Base-by-base conservation (phyloP, 1,140 invertebrate species). In the Phthorimaea operculella region DNA sequence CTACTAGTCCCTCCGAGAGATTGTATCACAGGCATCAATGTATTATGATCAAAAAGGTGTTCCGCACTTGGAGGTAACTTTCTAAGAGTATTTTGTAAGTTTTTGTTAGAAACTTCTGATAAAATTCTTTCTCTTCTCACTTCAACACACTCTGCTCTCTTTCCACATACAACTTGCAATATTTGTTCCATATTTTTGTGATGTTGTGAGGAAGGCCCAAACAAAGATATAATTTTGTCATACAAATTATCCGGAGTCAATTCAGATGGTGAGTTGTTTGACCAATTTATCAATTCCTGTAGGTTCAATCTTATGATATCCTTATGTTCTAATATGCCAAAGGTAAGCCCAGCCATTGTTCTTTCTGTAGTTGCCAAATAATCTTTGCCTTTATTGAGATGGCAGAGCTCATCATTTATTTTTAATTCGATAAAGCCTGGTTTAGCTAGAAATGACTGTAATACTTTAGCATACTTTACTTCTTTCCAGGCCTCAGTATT, bases 11-110 rank as follows among this genome's bases (percentile, higher is more conserved):
- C 66, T 42, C 52, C 52, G 2, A 70, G 42, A n/a, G 64, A 70
- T 48, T 69, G 64, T 10, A 71, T 55, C 4, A 71, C 44, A 9
- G 62, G 55, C 11, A 48, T 28, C 9, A 66, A 54, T 9, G 61
- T 61, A 9, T 63, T 6, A 55, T 34, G 64, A 62, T 52, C 57
- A 48, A 74, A 74, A 0, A 74, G 51, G 36, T 71, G 63, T 9
- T 68, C 62, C 0, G 55, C 15, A 45, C 55, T 64, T 8, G 64
- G 63, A 12, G 68, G 68, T 33, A 71, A 33, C 28, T 53, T 57
- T 4, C 54, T 57, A 11, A 74, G 28, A 8, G 66, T 60, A 11
- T 39, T 57, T 34, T 62, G 57, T 42, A 69, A 50, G 16, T 63
- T 64, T 15, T 58, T 66, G 54, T 65, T 67, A n/a, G 53, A 48